Evolutionary conservation across 2,797 vertebrate genomes (phyloP).

Genomic region (Galagoides demidoff): DNA sequence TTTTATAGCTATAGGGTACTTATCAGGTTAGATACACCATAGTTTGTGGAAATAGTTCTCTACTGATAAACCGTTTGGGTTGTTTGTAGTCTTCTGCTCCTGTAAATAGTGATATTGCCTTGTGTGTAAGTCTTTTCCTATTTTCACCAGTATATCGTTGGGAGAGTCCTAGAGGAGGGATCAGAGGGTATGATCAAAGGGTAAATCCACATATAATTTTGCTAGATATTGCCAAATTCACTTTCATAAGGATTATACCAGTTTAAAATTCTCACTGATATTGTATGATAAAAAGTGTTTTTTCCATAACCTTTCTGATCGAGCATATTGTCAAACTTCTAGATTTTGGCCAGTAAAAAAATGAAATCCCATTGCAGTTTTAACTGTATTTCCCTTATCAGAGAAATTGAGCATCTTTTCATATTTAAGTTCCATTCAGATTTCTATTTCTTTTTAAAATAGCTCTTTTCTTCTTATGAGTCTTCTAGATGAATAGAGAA

Average conservation of each 20-base stretch:
- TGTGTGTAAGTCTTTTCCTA: not conserved
- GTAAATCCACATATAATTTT: conserved; percentile 28
- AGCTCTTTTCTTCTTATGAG: conserved; percentile 49
- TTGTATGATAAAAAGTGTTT: not conserved
- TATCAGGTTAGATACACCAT: not conserved
- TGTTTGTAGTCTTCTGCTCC: conserved; percentile 8
- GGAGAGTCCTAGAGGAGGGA: not conserved
- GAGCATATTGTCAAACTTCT: not conserved
- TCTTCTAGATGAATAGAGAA: conserved; percentile 56
- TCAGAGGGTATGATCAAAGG: not conserved
- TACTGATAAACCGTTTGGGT: not conserved
- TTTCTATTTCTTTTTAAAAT: conserved; percentile 59
- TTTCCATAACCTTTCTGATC: not conserved
- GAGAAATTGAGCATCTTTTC: conserved; percentile 65
- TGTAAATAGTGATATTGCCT: not conserved
- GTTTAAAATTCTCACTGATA: not conserved
- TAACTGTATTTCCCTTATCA: conserved; percentile 63
- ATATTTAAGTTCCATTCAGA: conserved; percentile 61
- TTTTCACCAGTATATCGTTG: conserved; percentile 26
- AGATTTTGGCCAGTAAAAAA: conserved; percentile 54
- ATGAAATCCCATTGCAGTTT: conserved; percentile 46
- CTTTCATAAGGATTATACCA: not conserved
- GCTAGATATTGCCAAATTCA: not conserved
- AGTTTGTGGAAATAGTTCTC: not conserved
- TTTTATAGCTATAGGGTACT: not conserved